Evolutionary conservation across 1,140 invertebrate species (phyloP).

Genomic region (Lysiphlebus fabarum): DNA sequence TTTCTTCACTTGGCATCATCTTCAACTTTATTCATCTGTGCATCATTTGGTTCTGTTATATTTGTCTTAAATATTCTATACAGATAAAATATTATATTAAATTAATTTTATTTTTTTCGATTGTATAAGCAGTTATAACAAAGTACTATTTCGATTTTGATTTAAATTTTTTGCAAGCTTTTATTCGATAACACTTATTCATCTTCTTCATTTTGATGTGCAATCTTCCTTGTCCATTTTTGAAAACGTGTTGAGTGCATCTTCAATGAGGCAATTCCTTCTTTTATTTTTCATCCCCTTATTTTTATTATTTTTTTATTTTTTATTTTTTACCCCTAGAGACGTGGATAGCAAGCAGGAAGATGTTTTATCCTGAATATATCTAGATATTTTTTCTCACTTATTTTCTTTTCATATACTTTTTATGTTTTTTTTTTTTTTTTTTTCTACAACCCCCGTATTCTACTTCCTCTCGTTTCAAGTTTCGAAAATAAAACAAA

Average conservation of each 20-base stretch:
- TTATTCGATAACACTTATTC: constrained; percentile 35
- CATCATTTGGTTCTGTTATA: constrained; percentile 2
- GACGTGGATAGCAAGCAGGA: not conserved
- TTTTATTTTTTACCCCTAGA: too few species aligned
- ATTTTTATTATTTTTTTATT: not conserved
- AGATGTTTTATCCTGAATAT: too few species aligned
- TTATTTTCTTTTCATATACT: not conserved
- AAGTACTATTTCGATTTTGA: constrained; percentile 40
- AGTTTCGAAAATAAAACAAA: constrained; percentile 27
- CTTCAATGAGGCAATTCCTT: not conserved
- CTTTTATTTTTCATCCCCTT: constrained; percentile 2
- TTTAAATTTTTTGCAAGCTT: constrained; percentile 35
- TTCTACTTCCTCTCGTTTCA: constrained; percentile 18
- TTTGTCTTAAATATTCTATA: too few species aligned
- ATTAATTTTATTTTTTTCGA: constrained; percentile 19
- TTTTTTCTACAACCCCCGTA: not conserved
- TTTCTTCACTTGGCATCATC: not conserved
- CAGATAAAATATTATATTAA: not conserved
- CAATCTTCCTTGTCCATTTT: not conserved
- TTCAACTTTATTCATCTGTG: not conserved
- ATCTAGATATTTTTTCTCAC: not conserved
- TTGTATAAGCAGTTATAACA: constrained; percentile 43
- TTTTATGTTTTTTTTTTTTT: not conserved
- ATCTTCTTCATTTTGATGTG: not conserved
- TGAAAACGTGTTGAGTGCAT: not conserved